Conservation (phyloP, 2,797 vertebrate species). For the Rallus crepitans region DNA sequence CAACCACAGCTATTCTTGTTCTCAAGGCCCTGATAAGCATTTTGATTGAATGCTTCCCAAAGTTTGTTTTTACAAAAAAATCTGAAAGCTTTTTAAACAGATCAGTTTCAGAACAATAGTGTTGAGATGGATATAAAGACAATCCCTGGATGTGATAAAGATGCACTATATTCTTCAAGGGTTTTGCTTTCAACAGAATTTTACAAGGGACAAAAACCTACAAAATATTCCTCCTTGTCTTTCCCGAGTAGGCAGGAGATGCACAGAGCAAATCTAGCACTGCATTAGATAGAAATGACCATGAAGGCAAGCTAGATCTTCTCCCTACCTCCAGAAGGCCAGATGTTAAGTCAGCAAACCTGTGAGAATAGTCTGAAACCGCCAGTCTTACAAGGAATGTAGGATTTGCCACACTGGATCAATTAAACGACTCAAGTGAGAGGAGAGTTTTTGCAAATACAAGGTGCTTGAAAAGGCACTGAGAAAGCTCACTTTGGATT, state of each 20-base stretch:
- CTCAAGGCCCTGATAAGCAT: not conserved
- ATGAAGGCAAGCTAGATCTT: not conserved
- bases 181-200: not conserved
- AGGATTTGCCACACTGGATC: not conserved
- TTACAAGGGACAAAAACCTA: not conserved
- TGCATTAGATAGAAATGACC: not conserved
- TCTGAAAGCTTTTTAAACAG: not conserved
- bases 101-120: not conserved
- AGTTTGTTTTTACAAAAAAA: not conserved
- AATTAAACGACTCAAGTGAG: not conserved
- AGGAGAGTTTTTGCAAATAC: not conserved
- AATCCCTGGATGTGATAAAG: not conserved
- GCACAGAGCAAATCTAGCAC: not conserved
- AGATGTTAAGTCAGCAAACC: not conserved
- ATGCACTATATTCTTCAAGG: not conserved
- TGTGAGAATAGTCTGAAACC: not conserved
- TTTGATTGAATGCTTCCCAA: not conserved
- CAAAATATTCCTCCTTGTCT: not conserved
- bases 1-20: not conserved
- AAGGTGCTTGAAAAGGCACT: not conserved
- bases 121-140: not conserved
- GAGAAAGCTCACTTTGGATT: not conserved
- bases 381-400: not conserved
- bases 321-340: not conserved
- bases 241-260: not conserved